Evolutionary conservation across 2,888 invertebrate genomes (phyloP), one percentile per base, ranked within the genome.

Genomic region (Apotomis betuletana): DNA sequence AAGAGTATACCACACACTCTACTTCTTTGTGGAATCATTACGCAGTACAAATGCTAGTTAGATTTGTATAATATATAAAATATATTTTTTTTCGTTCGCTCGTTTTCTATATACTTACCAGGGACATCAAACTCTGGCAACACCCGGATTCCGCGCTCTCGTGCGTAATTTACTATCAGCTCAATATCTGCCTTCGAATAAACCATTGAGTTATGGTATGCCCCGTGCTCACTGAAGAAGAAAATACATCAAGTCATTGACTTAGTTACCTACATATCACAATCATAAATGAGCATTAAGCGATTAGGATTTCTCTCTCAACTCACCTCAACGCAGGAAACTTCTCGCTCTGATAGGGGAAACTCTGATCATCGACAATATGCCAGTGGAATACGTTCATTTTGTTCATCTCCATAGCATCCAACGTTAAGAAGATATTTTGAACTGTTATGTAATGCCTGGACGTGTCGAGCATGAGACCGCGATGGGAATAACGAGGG

Each of bases 91-190:
- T n/a, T n/a, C n/a, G n/a, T n/a, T n/a, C n/a, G n/a, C n/a, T n/a
- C 41, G 5, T 41, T 41, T 41, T 5, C 41, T 6, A 5, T 41
- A 41, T 36, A 49, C 74, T 85, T 87, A 96, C 97, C 97, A 75
- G 98, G 98, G 3, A 97, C 96, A 87, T 99, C 98, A 82, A 98
- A 98, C 90, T 99, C 99, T 0, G 97, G 96, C 67, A 99, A 88
- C 0, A 98, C 97, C 58, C 98, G 93, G 74, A 99, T 97, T 6
- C 98, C 98, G 60, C 97, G 93, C 0, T 95, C 82, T 77, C 96
- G 94, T 0, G 97, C 98, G 85, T 96, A 96, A 77, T 96, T 95
- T 54, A 98, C 95, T 0, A 99, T 90, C 61, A 94, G 90, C 57
- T 91, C 86, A 0, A 98, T 94, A 79, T 97, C 95, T 1, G 88